A percentile compares a stretch with the other conserved stretches of the same genome.
Conservation (phyloP, 2,113 vertebrate genomes). For the Pituophis catenifer region DNA sequence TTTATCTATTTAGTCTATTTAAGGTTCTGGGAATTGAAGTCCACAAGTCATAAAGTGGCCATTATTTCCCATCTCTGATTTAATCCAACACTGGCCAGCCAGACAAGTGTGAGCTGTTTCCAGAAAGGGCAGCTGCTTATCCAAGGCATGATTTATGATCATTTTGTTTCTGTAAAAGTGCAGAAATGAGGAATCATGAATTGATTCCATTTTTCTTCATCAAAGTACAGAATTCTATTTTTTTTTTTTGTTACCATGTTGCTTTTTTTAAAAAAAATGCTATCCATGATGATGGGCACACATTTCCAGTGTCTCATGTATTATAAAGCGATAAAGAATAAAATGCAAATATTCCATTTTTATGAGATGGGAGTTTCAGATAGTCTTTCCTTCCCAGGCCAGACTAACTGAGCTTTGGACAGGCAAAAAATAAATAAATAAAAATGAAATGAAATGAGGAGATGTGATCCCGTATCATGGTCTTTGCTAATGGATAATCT, state of each 20-base stretch:
- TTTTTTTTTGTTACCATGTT: background rate
- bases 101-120: background rate
- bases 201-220: background rate
- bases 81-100: background rate
- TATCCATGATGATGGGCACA: background rate
- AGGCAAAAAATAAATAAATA: background rate
- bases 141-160: background rate
- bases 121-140: background rate
- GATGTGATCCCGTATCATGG: background rate
- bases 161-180: background rate
- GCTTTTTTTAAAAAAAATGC: background rate
- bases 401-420: background rate
- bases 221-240: background rate
- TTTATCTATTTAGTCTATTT: background rate
- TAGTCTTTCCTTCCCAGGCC: background rate
- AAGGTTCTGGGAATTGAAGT: background rate
- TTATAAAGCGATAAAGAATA: background rate
- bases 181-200: background rate
- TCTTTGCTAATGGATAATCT: background rate
- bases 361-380: background rate
- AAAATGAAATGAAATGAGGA: too few species aligned
- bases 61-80: background rate
- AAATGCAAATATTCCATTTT: background rate
- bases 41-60: background rate
- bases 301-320: background rate